phyloP scores from a whole-genome alignment of 2,797 vertebrate genomes.

The Macropus fuliginosus region DNA sequence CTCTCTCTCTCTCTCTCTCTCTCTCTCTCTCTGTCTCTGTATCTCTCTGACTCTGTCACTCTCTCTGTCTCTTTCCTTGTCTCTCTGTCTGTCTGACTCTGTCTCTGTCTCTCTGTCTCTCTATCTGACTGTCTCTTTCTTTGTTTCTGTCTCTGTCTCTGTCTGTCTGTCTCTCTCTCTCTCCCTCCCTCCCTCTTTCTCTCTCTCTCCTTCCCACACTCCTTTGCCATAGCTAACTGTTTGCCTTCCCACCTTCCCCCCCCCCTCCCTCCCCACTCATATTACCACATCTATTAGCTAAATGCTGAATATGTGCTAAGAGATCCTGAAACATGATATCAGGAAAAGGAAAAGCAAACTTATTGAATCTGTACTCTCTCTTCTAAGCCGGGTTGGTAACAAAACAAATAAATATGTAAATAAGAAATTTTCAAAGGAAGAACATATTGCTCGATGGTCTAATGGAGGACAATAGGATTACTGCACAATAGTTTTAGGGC shows the following conservation, averaged over 20 bases:
- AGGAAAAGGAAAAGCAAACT: not conserved
- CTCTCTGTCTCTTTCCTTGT: no score
- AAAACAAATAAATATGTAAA: not conserved
- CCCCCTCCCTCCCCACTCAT: rapidly evolving
- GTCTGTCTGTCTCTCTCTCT: not conserved
- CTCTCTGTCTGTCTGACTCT: no score
- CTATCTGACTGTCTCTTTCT: no score
- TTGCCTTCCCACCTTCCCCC: no score
- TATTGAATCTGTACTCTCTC: not conserved
- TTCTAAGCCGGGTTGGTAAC: not conserved
- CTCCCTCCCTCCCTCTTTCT: no score
- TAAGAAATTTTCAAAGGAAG: not conserved
- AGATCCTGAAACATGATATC: not conserved
- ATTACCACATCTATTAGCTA: not conserved
- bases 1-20: no score
- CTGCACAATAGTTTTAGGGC: not conserved
- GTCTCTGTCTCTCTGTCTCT: no score
- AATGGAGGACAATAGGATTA: no score
- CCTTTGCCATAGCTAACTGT: no score
- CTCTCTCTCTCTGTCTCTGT: no score
- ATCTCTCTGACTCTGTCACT: no score
- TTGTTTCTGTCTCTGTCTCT: not conserved
- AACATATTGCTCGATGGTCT: no score
- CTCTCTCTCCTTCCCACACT: not conserved
- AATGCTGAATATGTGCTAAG: not conserved